phyloP scores from a whole-genome alignment of 2,888 invertebrate species.

The Cerceris rybyensis region DNA sequence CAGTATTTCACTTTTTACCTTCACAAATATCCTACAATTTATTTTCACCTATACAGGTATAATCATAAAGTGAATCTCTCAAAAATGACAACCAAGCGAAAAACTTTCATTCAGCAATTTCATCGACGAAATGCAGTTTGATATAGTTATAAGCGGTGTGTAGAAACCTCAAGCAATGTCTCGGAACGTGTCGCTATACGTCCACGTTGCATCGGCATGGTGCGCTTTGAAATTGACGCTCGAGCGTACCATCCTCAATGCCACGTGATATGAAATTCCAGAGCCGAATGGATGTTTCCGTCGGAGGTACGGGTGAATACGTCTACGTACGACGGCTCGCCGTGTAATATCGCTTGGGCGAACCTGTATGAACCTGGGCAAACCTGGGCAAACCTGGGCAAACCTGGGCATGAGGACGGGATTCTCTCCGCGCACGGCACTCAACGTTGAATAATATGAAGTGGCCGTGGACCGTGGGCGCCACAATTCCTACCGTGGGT shows the following conservation, averaged over 20 bases:
- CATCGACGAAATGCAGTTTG: not conserved
- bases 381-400: not conserved
- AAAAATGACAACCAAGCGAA: too few relatives aligned
- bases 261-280: constrained; percentile 65
- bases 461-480: constrained; percentile 51
- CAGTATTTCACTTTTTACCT: too few relatives aligned
- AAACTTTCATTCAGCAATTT: not conserved
- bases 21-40: too few relatives aligned
- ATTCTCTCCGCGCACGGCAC: constrained; percentile 23
- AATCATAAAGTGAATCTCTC: too few relatives aligned
- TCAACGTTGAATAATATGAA: constrained; percentile 63
- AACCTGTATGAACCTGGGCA: too few relatives aligned
- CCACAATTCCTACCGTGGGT: constrained; percentile 62
- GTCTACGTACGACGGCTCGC: constrained; percentile 7
- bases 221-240: constrained; percentile 51
- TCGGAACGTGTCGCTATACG: constrained; percentile 28
- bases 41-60: too few relatives aligned
- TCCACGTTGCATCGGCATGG: constrained; percentile 40
- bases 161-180: constrained; percentile 3
- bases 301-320: constrained; percentile 53
- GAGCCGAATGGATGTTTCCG: constrained; percentile 73
- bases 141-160: not conserved
- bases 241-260: constrained; percentile 17
- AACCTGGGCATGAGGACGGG: not conserved
- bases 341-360: constrained; percentile 36